These are phyloP conservation scores for Choloepus didactylus DNA, from an alignment of 2,797 vertebrate species.

Conservation along the genomic window DNA sequence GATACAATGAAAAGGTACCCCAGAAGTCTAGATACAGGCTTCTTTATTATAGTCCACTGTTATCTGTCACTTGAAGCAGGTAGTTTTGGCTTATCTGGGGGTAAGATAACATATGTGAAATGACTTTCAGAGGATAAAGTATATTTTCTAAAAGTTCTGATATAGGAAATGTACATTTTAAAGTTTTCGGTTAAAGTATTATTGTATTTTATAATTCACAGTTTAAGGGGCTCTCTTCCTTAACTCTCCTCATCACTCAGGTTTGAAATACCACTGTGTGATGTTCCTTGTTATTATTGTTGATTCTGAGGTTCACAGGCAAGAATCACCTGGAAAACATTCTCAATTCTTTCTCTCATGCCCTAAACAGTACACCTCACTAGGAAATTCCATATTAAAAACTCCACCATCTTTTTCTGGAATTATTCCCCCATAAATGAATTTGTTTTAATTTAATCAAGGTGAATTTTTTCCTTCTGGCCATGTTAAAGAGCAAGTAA, in stretches of 20 bases:
- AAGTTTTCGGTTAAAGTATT: slow-evolving; percentile 46
- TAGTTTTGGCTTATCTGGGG: slow-evolving; percentile 48
- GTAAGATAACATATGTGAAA: slow-evolving; percentile 55
- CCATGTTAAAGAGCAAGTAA: slow-evolving; percentile 43
- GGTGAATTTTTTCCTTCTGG: slow-evolving; percentile 61
- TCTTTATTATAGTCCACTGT: slow-evolving; percentile 54
- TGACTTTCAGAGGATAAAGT: slow-evolving; percentile 61
- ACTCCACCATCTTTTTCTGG: slow-evolving; percentile 20
- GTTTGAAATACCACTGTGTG: slow-evolving; percentile 56
- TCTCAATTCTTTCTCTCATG: slow-evolving; percentile 53
- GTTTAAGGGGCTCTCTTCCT: slow-evolving; percentile 39
- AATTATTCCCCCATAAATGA: slow-evolving; percentile 10
- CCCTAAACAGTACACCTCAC: slow-evolving; percentile 58
- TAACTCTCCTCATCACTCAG: slow-evolving; percentile 50
- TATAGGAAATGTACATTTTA: slow-evolving; percentile 4
- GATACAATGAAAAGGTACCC: slow-evolving; percentile 6
- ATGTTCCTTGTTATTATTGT: slow-evolving; percentile 1
- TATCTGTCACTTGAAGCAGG: slow-evolving; percentile 14
- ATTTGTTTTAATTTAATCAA: slow-evolving; percentile 49
- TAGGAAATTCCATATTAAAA: slow-evolving; percentile 53
- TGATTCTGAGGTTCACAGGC: slow-evolving; percentile 55
- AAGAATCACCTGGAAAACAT: slow-evolving; percentile 63
- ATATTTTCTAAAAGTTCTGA: slow-evolving; percentile 63
- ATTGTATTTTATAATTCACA: neutral
- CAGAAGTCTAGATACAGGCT: neutral